Conservation (phyloP, 1,140 invertebrate species). For the Neuroterus valhalla region DNA sequence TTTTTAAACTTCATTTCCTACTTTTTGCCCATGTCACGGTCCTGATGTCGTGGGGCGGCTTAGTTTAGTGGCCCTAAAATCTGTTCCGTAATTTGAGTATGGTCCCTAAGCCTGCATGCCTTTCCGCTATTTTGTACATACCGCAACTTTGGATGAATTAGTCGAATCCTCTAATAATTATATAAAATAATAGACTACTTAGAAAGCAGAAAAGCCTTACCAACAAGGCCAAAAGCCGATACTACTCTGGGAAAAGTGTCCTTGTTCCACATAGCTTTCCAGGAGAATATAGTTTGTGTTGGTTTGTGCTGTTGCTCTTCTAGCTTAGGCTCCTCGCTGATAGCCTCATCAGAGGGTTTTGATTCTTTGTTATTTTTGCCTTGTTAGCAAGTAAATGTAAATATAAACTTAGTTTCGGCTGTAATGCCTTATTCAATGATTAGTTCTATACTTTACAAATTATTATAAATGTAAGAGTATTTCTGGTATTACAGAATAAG, state of each 20-base stretch:
- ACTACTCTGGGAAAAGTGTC: constrained; percentile 64
- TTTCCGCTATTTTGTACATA: neutral
- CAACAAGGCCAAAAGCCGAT: constrained; percentile 66
- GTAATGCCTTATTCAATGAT: no score
- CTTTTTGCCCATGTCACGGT: no score
- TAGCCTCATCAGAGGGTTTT: constrained; percentile 40
- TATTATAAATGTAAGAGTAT: no score
- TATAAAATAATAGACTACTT: neutral
- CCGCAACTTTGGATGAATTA: neutral
- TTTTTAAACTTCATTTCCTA: no score
- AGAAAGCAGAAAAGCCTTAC: constrained; percentile 57
- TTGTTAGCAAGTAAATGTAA: constrained; percentile 63
- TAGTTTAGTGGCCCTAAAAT: no score
- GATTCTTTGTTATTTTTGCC: constrained; percentile 58
- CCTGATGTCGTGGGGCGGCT: no score
- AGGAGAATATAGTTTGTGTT: constrained; percentile 65
- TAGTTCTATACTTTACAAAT: no score
- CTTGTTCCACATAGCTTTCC: constrained; percentile 66
- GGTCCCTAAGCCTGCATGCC: neutral
- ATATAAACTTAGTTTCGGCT: constrained; percentile 21
- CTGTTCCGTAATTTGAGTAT: no score
- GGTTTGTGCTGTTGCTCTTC: constrained; percentile 59
- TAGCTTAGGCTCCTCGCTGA: constrained; percentile 52
- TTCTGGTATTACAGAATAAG: no score
- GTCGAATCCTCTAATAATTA: neutral